These are phyloP conservation scores for Apostichopus japonicus DNA, from an alignment of 35 echinoderm and acorn worm genomes.

Conservation along the genomic window DNA sequence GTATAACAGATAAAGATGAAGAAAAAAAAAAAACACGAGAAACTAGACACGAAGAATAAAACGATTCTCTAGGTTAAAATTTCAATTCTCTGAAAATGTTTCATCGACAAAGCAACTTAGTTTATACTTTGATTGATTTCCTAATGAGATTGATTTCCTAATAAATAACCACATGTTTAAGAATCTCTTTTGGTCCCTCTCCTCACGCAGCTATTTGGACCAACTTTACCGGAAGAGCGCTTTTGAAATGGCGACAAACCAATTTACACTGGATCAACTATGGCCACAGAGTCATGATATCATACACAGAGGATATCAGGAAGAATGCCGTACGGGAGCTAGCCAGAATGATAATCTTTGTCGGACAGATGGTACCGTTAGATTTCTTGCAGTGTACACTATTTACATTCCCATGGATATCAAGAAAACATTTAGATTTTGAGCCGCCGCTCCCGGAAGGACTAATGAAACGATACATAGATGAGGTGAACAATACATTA, in stretches of 20 bases:
- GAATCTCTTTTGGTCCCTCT: no score
- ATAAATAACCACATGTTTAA: no score
- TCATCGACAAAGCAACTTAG: no score
- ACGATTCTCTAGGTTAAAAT: no score
- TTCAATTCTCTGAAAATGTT: no score
- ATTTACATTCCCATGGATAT: neutral
- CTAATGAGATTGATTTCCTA: no score
- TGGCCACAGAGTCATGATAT: neutral
- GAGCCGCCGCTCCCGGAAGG: slow-evolving; percentile 11
- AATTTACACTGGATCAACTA: slow-evolving; percentile 24
- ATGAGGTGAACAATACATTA: slow-evolving; percentile 12
- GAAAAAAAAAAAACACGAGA: no score
- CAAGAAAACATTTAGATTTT: slow-evolving; percentile 27
- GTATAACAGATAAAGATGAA: no score
- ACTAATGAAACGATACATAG: slow-evolving; percentile 1
- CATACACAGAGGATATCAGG: slow-evolving; percentile 9
- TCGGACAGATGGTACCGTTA: slow-evolving; percentile 15
- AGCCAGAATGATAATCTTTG: slow-evolving; percentile 21
- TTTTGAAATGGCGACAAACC: neutral
- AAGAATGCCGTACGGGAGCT: slow-evolving; percentile 12
- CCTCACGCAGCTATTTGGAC: slow-evolving; percentile 34
- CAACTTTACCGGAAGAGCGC: neutral
- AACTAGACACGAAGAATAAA: no score
- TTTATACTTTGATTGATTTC: no score
- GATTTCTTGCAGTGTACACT: slow-evolving; percentile 22